Conservation (phyloP, 2,113 vertebrate species). For the Pangasianodon hypophthalmus region DNA sequence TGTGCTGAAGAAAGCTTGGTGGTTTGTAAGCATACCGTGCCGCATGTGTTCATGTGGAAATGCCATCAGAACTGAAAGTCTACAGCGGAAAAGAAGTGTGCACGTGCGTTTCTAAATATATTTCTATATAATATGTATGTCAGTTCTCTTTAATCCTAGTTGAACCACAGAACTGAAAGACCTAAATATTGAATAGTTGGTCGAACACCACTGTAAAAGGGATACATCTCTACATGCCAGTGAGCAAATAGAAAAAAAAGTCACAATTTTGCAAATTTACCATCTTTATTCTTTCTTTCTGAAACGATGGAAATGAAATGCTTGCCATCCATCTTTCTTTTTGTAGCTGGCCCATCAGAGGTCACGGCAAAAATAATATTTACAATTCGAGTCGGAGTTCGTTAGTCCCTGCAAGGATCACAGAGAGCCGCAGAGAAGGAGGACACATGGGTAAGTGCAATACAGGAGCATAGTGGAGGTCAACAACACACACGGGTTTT, state of each 20-base stretch:
- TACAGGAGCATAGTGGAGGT: not conserved
- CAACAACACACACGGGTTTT: not conserved
- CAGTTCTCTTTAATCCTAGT: not conserved
- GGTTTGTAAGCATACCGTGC: not conserved
- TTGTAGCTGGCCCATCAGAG: conserved; percentile 15
- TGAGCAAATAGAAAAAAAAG: not conserved
- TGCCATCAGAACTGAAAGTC: not conserved
- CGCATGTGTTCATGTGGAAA: not conserved
- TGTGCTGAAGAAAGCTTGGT: not conserved
- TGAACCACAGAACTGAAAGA: not conserved
- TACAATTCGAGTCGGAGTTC: conserved; percentile 16
- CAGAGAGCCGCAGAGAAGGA: not conserved
- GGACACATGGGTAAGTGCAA: conserved; percentile 17
- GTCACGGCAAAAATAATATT: conserved; percentile 19
- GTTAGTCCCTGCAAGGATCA: conserved; percentile 6
- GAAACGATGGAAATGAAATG: conserved; percentile 45
- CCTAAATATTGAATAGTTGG: not conserved
- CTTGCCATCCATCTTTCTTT: conserved; percentile 26
- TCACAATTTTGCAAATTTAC: conserved; percentile 45
- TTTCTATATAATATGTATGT: not conserved
- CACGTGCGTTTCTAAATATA: not conserved
- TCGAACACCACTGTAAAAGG: not conserved
- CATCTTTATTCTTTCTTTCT: conserved; percentile 54
- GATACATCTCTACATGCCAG: not conserved
- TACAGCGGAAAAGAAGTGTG: not conserved